phyloP scores from a whole-genome alignment of 2,888 invertebrate genomes.

The Aplocera efformata region DNA sequence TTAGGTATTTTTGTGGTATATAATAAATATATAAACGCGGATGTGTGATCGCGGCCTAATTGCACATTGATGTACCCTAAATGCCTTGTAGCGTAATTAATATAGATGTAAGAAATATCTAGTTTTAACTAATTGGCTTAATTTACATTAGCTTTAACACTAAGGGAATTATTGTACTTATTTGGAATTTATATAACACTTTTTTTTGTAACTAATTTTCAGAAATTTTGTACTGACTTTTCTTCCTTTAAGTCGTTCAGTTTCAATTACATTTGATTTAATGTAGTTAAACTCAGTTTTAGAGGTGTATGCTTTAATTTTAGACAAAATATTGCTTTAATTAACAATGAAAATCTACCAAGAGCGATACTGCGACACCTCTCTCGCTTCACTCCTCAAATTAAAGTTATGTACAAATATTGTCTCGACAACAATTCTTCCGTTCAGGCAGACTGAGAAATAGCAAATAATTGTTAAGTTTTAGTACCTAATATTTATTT shows the following conservation, averaged over 20 bases:
- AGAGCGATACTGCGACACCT: too few species aligned
- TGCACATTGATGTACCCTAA: slow-evolving; percentile 33
- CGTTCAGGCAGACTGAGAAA: slow-evolving; percentile 54
- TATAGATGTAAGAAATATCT: slow-evolving; percentile 8
- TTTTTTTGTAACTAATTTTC: not conserved
- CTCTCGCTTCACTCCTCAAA: too few species aligned
- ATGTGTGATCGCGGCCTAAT: slow-evolving; percentile 14
- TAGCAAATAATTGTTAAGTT: slow-evolving; percentile 30
- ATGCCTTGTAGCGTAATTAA: slow-evolving; percentile 37
- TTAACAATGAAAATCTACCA: too few species aligned
- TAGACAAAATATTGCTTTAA: too few species aligned
- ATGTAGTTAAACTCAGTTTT: too few species aligned
- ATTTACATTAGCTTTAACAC: slow-evolving; percentile 26
- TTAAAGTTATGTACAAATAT: not conserved
- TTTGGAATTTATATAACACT: slow-evolving; percentile 1
- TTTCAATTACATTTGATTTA: too few species aligned
- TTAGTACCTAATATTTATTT: slow-evolving; percentile 1
- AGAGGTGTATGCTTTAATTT: too few species aligned
- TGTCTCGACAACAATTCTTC: slow-evolving; percentile 33
- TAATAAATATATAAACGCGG: not conserved
- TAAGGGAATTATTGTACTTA: slow-evolving; percentile 16
- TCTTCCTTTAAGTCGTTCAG: too few species aligned
- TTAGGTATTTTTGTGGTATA: not conserved
- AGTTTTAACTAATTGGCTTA: slow-evolving; percentile 27
- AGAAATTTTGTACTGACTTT: not conserved